Conservation (phyloP, 2,888 invertebrate species). For the Andrena fulva region DNA sequence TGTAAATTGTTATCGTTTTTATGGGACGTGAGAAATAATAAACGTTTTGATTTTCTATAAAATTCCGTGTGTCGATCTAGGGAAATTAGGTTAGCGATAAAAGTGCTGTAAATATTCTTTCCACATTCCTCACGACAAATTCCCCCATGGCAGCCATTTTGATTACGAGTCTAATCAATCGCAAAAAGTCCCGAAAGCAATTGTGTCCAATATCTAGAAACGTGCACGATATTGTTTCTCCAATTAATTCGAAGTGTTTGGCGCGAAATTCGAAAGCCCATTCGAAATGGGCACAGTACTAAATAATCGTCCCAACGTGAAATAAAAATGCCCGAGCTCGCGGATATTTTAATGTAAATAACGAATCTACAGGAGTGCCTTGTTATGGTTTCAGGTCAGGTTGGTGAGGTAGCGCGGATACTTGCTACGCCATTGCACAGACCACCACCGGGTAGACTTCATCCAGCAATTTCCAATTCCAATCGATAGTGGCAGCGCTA, state of each 20-base stretch:
- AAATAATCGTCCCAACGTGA: background rate
- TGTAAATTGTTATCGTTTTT: background rate
- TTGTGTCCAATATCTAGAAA: too few relatives aligned
- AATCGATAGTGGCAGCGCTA: constrained; percentile 47
- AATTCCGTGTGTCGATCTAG: too few relatives aligned
- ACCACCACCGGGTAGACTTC: constrained; percentile 70
- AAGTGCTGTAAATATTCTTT: too few relatives aligned
- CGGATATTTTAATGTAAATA: constrained; percentile 15
- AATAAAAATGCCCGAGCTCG: constrained; percentile 1
- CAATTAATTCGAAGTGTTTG: background rate
- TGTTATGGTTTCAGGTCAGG: constrained; percentile 60
- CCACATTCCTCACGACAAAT: too few relatives aligned
- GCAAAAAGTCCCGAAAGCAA: too few relatives aligned
- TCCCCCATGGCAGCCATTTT: too few relatives aligned
- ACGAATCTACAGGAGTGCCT: constrained; percentile 27
- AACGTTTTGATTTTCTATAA: background rate
- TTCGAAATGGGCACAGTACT: constrained; percentile 2
- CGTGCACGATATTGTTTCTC: background rate
- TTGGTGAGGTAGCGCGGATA: constrained; percentile 63
- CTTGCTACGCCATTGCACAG: constrained; percentile 67
- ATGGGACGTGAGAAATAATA: background rate
- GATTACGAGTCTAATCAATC: too few relatives aligned
- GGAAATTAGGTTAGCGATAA: too few relatives aligned
- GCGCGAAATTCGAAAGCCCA: background rate
- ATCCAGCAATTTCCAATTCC: constrained; percentile 68